phyloP scores from a whole-genome alignment of 2,113 vertebrate species.

The Corydoras sp. region DNA sequence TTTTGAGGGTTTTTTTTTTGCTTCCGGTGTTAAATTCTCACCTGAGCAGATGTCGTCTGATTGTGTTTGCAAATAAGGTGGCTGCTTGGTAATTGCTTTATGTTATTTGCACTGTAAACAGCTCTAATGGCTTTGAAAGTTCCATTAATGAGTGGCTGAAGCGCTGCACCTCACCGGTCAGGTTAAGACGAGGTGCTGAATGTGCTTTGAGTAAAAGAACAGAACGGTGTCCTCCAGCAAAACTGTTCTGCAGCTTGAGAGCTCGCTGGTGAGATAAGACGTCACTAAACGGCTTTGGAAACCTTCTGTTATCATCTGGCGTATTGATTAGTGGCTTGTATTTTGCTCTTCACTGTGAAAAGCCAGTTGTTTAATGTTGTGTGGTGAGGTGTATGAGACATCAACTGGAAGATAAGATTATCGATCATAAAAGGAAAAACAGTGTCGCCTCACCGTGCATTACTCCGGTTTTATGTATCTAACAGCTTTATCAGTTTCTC shows the following conservation, averaged over 20 bases:
- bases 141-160: not conserved
- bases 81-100: slow-evolving; percentile 9
- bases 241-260: slow-evolving; percentile 69
- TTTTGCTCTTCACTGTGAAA: slow-evolving; percentile 57
- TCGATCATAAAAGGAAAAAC: slow-evolving; percentile 62
- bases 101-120: slow-evolving; percentile 2
- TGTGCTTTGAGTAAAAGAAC: too few species aligned
- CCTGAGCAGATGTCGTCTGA: slow-evolving; percentile 18
- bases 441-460: slow-evolving; percentile 54
- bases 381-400: slow-evolving; percentile 64
- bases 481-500: slow-evolving; percentile 43
- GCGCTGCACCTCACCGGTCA: not conserved
- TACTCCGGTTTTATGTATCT: slow-evolving; percentile 44
- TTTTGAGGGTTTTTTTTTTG: slow-evolving; percentile 4
- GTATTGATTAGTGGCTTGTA: slow-evolving; percentile 65
- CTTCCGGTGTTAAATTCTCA: slow-evolving; percentile 23
- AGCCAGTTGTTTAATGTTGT: slow-evolving; percentile 36
- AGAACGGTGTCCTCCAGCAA: slow-evolving; percentile 52
- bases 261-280: slow-evolving; percentile 59
- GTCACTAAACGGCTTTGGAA: slow-evolving; percentile 63
- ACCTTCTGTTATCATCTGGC: slow-evolving; percentile 63
- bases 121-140: not conserved
- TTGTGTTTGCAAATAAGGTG: slow-evolving; percentile 19
- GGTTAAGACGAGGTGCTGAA: not conserved
- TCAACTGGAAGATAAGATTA: slow-evolving; percentile 70